Conservation (phyloP, 2,113 vertebrate genomes). For the Grammomys dolichurus region DNA sequence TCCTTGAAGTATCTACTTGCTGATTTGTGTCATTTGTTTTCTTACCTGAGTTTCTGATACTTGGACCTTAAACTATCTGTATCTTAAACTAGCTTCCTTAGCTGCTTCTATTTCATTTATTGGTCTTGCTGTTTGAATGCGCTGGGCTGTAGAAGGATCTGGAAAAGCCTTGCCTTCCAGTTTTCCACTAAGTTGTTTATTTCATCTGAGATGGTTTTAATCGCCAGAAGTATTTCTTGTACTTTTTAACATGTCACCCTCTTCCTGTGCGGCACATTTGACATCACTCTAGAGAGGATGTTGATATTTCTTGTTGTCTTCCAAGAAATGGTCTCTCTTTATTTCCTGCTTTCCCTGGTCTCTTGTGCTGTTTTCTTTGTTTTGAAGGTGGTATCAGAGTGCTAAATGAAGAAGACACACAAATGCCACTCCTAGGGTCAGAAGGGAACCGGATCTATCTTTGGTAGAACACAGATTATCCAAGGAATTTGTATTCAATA, state of each 20-base stretch:
- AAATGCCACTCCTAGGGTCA: constrained; percentile 92
- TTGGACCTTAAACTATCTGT: neutral
- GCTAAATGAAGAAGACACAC: constrained; percentile 90
- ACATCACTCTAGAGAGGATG: neutral
- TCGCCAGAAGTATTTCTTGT: neutral
- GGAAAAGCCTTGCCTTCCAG: neutral
- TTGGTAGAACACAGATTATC: constrained; percentile 92
- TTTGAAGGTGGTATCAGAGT: constrained; percentile 91
- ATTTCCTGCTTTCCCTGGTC: neutral
- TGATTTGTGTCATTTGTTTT: neutral
- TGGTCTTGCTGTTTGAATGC: neutral
- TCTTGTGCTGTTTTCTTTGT: constrained; percentile 59
- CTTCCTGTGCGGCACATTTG: neutral
- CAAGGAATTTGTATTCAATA: constrained; percentile 94
- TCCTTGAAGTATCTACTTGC: neutral
- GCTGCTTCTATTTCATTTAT: neutral
- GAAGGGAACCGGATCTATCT: constrained; percentile 91
- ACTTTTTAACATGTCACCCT: neutral
- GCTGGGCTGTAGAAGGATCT: neutral
- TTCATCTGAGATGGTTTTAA: constrained; percentile 4
- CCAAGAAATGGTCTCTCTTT: neutral
- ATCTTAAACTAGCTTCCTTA: neutral
- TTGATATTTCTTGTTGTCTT: neutral
- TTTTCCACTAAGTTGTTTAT: neutral
- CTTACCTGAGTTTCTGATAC: constrained; percentile 1